These are phyloP conservation scores for Lethenteron camtschaticum DNA, from an alignment of 2,113 vertebrate species.

Conservation along the genomic window DNA sequence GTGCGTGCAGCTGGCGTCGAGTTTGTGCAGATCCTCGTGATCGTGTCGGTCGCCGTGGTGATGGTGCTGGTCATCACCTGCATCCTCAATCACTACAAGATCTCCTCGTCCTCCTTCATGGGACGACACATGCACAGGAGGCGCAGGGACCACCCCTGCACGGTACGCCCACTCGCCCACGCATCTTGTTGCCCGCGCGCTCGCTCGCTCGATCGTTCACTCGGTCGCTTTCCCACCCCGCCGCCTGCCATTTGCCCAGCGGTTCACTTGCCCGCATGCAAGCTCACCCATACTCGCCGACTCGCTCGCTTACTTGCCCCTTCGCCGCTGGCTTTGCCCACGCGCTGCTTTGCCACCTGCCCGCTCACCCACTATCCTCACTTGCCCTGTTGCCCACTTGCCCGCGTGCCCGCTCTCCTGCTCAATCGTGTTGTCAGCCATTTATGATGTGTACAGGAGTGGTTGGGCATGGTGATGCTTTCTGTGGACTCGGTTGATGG, in stretches of 20 bases:
- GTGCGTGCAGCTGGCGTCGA: constrained; percentile 56
- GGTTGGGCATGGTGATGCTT: no score
- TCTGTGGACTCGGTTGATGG: no score
- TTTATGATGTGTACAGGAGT: no score
- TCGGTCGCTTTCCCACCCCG: no score
- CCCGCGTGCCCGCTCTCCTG: not conserved
- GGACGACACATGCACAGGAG: constrained; percentile 46
- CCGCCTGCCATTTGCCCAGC: no score
- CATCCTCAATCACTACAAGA: constrained; percentile 76
- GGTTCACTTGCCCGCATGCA: not conserved
- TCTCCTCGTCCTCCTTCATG: constrained; percentile 60
- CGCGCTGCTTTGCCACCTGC: not conserved
- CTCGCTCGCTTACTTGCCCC: not conserved
- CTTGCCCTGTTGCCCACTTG: not conserved
- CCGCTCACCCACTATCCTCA: not conserved
- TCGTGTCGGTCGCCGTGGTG: constrained; percentile 89
- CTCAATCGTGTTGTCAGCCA: not conserved
- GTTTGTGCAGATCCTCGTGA: constrained; percentile 89
- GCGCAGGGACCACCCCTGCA: constrained; percentile 48
- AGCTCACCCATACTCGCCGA: not conserved
- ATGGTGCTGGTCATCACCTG: constrained; percentile 94
- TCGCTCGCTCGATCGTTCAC: not conserved
- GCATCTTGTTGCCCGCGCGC: not conserved
- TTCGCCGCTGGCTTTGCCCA: not conserved
- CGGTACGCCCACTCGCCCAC: constrained; percentile 20